These are phyloP conservation scores for Meteorus sp. DNA, from an alignment of 1,140 invertebrate species.

Conservation along the genomic window DNA sequence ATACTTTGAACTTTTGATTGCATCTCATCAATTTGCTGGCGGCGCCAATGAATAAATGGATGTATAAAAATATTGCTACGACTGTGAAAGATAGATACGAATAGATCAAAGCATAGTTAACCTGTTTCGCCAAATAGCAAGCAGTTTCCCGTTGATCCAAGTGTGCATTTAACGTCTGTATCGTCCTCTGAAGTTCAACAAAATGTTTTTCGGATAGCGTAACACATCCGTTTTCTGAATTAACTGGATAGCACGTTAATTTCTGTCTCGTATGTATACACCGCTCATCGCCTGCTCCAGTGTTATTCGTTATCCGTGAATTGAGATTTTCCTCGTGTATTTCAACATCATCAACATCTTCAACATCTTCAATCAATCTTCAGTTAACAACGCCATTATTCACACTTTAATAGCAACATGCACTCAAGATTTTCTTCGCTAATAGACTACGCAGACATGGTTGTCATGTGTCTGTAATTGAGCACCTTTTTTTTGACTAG, in stretches of 20 bases:
- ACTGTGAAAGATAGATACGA: conserved; percentile 29
- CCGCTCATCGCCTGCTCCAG: conserved; percentile 47
- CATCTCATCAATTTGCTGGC: conserved; percentile 55
- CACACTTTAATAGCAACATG: conserved; percentile 37
- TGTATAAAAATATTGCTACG: not conserved
- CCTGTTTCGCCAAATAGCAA: conserved; percentile 50
- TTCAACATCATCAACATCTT: conserved; percentile 60
- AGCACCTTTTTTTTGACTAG: conserved; percentile 2
- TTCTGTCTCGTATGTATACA: conserved; percentile 20
- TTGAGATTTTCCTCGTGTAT: conserved; percentile 3
- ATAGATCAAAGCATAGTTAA: conserved; percentile 27
- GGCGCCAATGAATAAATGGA: conserved; percentile 18
- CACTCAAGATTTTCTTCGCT: too few species aligned
- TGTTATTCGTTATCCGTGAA: conserved; percentile 41
- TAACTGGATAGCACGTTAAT: conserved; percentile 45
- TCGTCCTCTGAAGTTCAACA: conserved; percentile 64
- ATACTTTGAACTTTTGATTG: conserved; percentile 52
- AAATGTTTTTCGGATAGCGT: conserved; percentile 67
- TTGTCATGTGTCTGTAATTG: not conserved
- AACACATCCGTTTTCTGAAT: conserved; percentile 64
- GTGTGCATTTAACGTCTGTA: conserved; percentile 55
- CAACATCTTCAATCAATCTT: conserved; percentile 54
- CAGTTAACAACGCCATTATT: conserved; percentile 33
- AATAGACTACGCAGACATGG: too few species aligned
- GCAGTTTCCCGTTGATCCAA: conserved; percentile 49